Evolutionary conservation across 2,113 vertebrate genomes (phyloP), one percentile per base, ranked within the genome.

Genomic region (Galeopterus variegatus): DNA sequence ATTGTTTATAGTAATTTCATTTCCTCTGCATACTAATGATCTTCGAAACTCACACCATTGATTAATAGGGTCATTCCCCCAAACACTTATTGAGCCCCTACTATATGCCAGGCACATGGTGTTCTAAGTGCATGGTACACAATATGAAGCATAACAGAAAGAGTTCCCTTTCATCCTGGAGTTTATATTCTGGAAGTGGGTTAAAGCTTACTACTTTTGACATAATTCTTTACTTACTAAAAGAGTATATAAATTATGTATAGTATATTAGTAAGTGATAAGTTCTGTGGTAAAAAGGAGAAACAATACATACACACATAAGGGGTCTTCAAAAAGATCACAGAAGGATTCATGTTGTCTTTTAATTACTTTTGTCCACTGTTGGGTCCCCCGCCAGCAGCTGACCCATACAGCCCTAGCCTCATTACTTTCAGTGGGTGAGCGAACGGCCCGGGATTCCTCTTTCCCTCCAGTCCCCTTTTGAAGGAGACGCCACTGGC

Each of bases 41-140:
- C 23, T 93, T 83, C 93, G 56, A 73, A 93, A 93, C 56, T 12
- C 41, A 80, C 11, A 80, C 31, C 33, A 76, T 50, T 94, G n/a
- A 90, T 77, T 77, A 60, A 75, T 14, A 85, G 21, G 72, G 31
- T 85, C 48, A 77, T 58, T 77, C 10, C 24, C 56, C 56, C 28
- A 90, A 81, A 77, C 48, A 77, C 13, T 85, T 79, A 58, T 18
- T 88, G 88, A 92, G 6, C 48, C 1, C 3, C 21, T 93, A 31
- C 50, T 82, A n/a, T 85, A 48, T 96, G 56, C 23, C 31, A 67
- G 64, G n/a, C 28, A 87, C 15, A 73, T 54, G 18, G 7, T 80
- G 4, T 90, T 93, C 18, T 28, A 93, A 83, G 36, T 48, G 41
- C 56, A 83, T 75, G 54, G 17, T 14, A 31, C 5, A n/a, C 26